Evolutionary conservation across 1,140 invertebrate genomes (phyloP), one percentile per base, ranked within the genome.

Genomic region (Babylonia areolata): DNA sequence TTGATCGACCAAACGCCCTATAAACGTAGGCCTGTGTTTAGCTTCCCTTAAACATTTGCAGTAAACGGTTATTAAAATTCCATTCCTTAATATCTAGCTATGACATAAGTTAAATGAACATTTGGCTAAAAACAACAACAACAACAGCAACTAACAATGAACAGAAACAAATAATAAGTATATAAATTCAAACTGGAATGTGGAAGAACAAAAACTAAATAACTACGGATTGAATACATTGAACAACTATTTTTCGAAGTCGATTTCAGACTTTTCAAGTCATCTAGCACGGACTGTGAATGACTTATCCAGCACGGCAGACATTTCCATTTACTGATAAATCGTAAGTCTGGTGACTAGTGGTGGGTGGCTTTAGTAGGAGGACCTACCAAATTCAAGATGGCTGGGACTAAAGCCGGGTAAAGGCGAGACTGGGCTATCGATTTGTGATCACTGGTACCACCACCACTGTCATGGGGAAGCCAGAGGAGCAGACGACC

Each of bases 361-460:
- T 23, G 23, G 58, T 64, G 58, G 58, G 12, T 64, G 58, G 58
- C 58, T 64, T 64, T 64, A 64, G 28, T 2, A 51, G 58, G 28
- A 23, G 12, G 5, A 64, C 58, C 58, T 64, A 64, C 15, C 58
- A 12, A 64, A 64, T 64, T 23, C 58, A 64, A 64, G 58, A 64
- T 64, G 58, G 58, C 58, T 20, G 58, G 15, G 58, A 64, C 58
- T n/a, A 64, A 23, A n/a, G 58, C 23, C 58, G 15, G 58, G 58
- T 6, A 5, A n/a, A 64, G 58, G 58, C 58, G 28, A n/a, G 58
- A 64, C 20, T 64, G 58, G 58, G 58, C 23, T 23, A 64, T 64
- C 58, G 58, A 64, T 64, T 64, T 64, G 58, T n/a, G 58, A 23
- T 64, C 58, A 64, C 28, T 64, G 58, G 58, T 64, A 64, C 58